A percentile compares a stretch with the other conserved stretches of the same genome.
Evolutionary conservation across 2,888 invertebrate genomes (phyloP).

Genomic region (Hydraecia micacea): DNA sequence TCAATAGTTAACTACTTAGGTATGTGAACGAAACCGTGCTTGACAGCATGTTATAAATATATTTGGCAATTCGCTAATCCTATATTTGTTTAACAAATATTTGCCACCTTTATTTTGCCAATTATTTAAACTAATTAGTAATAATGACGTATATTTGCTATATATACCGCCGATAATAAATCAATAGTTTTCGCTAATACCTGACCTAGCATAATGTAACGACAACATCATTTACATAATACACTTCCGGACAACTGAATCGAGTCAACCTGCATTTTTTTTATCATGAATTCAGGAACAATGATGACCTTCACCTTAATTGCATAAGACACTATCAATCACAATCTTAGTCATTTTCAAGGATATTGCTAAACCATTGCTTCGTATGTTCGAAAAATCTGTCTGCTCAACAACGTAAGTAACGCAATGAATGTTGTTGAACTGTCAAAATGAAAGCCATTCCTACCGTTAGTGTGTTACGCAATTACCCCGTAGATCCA

Average conservation of each 20-base stretch:
- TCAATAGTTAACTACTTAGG: neutral
- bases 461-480: neutral
- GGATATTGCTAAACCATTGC: neutral
- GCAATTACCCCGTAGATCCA: too few relatives aligned
- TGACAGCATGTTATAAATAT: neutral
- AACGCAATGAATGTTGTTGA: neutral
- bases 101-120: neutral
- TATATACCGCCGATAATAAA: neutral
- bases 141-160: neutral
- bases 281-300: neutral
- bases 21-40: slow-evolving; percentile 3
- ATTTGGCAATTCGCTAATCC: neutral
- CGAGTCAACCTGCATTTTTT: neutral
- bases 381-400: neutral
- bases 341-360: neutral
- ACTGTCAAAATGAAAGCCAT: neutral
- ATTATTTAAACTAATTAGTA: slow-evolving; percentile 24
- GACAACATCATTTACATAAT: neutral
- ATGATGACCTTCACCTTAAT: neutral
- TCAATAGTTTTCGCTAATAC: slow-evolving; percentile 5
- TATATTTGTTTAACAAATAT: slow-evolving; percentile 17
- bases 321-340: neutral
- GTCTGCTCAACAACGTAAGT: neutral
- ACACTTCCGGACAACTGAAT: neutral
- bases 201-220: neutral